Conservation (phyloP, 2,797 vertebrate genomes). For the Syndactyla subalaris region DNA sequence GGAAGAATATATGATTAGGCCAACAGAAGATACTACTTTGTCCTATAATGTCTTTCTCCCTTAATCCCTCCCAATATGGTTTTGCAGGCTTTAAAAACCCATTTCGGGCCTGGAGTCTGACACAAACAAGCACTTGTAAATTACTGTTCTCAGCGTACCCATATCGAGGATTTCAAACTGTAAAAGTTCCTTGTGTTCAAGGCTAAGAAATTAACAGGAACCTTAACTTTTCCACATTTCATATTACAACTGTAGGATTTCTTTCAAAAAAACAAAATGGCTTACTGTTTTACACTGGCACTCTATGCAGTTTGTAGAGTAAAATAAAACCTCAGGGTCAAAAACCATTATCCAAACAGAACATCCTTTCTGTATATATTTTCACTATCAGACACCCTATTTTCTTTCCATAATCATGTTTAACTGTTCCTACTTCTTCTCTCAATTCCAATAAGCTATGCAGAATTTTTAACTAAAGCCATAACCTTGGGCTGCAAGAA, state of each 20-base stretch:
- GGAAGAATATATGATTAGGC: neutral
- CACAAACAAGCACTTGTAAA: neutral
- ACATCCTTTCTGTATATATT: neutral
- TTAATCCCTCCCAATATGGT: neutral
- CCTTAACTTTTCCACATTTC: neutral
- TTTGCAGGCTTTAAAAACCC: neutral
- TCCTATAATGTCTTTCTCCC: neutral
- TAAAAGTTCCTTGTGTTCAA: neutral
- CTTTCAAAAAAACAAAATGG: neutral
- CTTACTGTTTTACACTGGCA: neutral
- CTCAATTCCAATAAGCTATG: neutral
- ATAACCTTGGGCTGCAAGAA: neutral
- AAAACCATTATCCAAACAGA: neutral
- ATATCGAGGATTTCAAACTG: neutral
- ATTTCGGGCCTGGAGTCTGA: neutral
- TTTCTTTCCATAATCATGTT: neutral
- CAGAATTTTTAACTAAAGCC: neutral
- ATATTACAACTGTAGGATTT: neutral
- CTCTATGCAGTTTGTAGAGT: neutral
- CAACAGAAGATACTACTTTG: neutral
- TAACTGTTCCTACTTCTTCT: neutral
- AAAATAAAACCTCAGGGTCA: neutral
- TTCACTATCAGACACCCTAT: neutral
- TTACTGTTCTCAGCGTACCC: neutral
- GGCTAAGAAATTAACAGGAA: neutral